Evolutionary conservation across 2,113 vertebrate species (phyloP).

Genomic region (Saccopteryx leptura): DNA sequence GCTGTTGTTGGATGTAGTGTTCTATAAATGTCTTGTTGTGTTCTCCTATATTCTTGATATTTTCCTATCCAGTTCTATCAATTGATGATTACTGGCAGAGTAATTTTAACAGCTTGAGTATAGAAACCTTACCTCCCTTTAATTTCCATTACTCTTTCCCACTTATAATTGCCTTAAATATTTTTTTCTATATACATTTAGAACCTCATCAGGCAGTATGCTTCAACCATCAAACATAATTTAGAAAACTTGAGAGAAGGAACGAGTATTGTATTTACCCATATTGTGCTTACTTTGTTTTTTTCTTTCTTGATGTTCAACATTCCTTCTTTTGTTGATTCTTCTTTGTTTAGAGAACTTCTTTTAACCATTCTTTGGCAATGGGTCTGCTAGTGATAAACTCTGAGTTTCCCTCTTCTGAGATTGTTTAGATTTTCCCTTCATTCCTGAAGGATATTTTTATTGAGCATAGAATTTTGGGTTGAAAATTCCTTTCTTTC

Average conservation of each 20-base stretch:
- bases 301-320: conserved; percentile 13
- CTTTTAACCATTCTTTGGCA: neutral
- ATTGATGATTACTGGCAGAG: neutral
- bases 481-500: conserved; percentile 3
- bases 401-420: conserved; percentile 25
- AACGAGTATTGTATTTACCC: neutral
- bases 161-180: conserved; percentile 24
- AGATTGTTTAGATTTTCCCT: conserved; percentile 50
- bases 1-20: neutral
- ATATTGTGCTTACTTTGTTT: neutral
- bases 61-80: neutral
- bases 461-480: conserved; percentile 17
- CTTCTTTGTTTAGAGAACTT: conserved; percentile 24
- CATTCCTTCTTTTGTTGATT: conserved; percentile 14
- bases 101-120: neutral
- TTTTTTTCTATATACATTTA: conserved; percentile 26
- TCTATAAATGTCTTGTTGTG: conserved; percentile 38
- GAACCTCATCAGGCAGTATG: neutral
- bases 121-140: neutral
- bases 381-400: neutral
- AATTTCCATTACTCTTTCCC: neutral
- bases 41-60: neutral
- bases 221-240: conserved; percentile 18
- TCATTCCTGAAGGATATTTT: conserved; percentile 57
- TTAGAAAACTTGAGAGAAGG: neutral